Conservation (phyloP, 2,888 invertebrate genomes). For the Cataglyphis cursor region DNA sequence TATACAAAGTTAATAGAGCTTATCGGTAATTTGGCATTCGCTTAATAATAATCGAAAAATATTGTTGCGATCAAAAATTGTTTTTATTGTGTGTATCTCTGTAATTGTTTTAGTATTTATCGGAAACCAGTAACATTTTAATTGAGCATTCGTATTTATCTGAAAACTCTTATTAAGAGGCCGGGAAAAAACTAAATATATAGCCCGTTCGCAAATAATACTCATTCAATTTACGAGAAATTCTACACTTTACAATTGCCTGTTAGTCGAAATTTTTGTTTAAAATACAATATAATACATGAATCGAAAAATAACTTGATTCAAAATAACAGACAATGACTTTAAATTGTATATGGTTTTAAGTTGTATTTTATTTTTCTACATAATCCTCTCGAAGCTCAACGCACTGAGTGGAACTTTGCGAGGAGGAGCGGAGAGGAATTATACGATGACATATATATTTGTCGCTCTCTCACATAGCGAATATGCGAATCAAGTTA, state of each 20-base stretch:
- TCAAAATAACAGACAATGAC: no score
- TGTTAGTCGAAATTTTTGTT: background rate
- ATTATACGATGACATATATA: no score
- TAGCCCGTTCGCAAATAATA: conserved; percentile 21
- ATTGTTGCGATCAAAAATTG: conserved; percentile 14
- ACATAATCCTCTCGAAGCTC: no score
- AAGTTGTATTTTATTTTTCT: no score
- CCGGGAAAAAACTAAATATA: conserved; percentile 20
- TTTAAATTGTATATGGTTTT: no score
- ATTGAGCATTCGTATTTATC: conserved; percentile 20
- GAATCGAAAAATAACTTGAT: no score
- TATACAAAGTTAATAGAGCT: conserved; percentile 10
- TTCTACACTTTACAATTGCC: background rate
- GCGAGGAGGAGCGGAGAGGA: no score
- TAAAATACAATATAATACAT: background rate
- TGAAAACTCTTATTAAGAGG: background rate
- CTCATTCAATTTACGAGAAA: conserved; percentile 33
- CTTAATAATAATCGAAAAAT: conserved; percentile 3
- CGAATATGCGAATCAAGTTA: no score
- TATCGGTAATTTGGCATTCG: conserved; percentile 17
- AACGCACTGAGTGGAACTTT: no score
- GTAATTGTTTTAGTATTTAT: conserved; percentile 26
- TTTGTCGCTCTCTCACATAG: no score
- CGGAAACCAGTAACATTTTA: conserved; percentile 46
- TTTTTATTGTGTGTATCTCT: conserved; percentile 12